These are phyloP conservation scores for Microcebus murinus DNA, from an alignment of 2,113 vertebrate species.

Conservation along the genomic window DNA sequence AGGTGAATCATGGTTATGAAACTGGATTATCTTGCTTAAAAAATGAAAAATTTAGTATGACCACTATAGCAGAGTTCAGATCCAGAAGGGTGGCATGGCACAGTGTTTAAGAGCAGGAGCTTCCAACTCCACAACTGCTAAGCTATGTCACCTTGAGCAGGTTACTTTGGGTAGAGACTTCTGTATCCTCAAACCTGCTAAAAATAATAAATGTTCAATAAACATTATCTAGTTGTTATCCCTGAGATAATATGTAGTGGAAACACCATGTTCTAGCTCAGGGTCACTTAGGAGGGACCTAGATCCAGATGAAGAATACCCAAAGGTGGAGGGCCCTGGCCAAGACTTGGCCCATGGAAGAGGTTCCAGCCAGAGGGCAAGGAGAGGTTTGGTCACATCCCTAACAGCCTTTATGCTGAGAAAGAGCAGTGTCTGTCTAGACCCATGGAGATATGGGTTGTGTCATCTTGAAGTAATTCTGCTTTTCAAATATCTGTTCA, in stretches of 20 bases:
- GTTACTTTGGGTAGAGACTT: background rate
- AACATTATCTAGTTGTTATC: background rate
- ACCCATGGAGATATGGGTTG: background rate
- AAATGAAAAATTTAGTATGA: background rate
- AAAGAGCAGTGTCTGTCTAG: background rate
- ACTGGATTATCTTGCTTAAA: background rate
- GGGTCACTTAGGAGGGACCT: background rate
- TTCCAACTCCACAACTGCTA: background rate
- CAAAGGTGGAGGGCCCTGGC: background rate
- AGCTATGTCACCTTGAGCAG: background rate
- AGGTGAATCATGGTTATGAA: background rate
- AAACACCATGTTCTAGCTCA: background rate
- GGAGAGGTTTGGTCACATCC: background rate
- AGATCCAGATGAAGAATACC: background rate
- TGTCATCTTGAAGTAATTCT: constrained; percentile 23
- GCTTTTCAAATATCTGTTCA: background rate
- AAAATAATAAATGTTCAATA: background rate
- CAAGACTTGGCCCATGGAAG: background rate
- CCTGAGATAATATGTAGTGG: background rate
- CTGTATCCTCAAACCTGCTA: background rate
- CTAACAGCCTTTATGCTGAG: no score
- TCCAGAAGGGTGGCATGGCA: background rate
- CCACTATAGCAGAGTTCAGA: background rate
- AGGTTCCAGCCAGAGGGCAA: background rate
- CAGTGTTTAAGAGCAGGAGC: background rate